A percentile compares a stretch with the other conserved stretches of the same genome.
Evolutionary conservation across 2,797 vertebrate species (phyloP).

Genomic region (Synaphobranchus kaupii): DNA sequence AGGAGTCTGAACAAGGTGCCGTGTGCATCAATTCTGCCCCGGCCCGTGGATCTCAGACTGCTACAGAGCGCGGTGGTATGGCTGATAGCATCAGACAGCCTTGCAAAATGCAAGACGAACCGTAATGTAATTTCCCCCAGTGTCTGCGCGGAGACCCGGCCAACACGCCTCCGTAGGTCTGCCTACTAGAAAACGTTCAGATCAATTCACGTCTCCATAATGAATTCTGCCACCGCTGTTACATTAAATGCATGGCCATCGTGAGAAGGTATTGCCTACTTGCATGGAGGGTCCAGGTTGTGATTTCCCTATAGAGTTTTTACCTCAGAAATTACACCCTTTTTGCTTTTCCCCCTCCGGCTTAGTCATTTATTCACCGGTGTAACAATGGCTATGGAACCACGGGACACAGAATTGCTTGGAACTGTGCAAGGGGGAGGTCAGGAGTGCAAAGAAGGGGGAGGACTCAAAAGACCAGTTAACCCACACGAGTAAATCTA

Average conservation of each 20-base stretch:
- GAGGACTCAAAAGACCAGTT: not conserved
- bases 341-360: not conserved
- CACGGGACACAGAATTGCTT: not conserved
- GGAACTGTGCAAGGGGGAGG: not conserved
- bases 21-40: conserved; percentile 18
- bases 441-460: not conserved
- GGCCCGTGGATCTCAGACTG: not conserved
- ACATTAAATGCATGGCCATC: conserved; percentile 46
- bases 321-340: not conserved
- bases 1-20: conserved; percentile 35
- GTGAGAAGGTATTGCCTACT: conserved; percentile 51
- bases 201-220: conserved; percentile 60
- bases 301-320: conserved; percentile 18
- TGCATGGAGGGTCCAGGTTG: conserved; percentile 38
- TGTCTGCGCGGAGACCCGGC: conserved; percentile 46
- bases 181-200: conserved; percentile 60
- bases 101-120: conserved; percentile 58
- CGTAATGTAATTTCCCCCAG: conserved; percentile 60
- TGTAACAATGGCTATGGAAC: not conserved
- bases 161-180: conserved; percentile 49
- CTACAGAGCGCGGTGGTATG: conserved; percentile 46
- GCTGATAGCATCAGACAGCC: conserved; percentile 61
- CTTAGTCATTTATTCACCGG: not conserved
- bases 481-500: not conserved
- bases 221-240: conserved; percentile 59